Evolutionary conservation across 2,113 vertebrate genomes (phyloP), one percentile per base, ranked within the genome.

Genomic region (Phocoena sinus): DNA sequence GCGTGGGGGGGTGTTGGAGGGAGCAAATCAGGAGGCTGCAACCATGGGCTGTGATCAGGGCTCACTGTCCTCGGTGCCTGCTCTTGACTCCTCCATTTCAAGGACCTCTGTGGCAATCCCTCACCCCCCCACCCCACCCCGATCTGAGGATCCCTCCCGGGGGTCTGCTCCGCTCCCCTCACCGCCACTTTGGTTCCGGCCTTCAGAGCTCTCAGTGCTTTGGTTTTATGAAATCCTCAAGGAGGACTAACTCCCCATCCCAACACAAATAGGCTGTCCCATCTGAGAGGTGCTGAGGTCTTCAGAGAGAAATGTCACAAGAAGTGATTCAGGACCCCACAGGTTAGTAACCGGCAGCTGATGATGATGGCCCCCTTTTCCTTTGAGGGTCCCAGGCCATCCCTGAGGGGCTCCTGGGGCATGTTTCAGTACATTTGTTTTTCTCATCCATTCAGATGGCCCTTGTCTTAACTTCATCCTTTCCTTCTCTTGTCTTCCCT

Each of bases 1-100:
- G 15, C 15, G 5, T 53, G 67, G 2, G 0, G 1, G 6, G 2
- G 0, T 53, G 6, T 13, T 11, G 2, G 38, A 56, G 3, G 60
- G 21, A 2, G 38, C 33, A 58, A 33, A 58, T 62, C 26, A 41
- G 38, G 41, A 67, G 44, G 33, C 13, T 38, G 33, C 26, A 44
- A 0, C 14, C 17, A 0, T 26, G 38, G 62, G 47, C 41, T 63
- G 44, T 38, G 36, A 44, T 47, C 65, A 85, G 14, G 17, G 21
- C 2, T 84, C 11, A 12, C n/a, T 18, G 15, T 93, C 13, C 38
- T 47, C 47, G 18, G 12, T 23, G 28, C n/a, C n/a, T 60, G 21
- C 6, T 84, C 8, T 41, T 9, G 76, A 62, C 76, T 26, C 33
- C 28, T 70, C 60, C 58, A 53, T 56, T 36, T 73, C 47, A 28